phyloP scores from a whole-genome alignment of 2,113 vertebrate genomes.

The Hoplias malabaricus region DNA sequence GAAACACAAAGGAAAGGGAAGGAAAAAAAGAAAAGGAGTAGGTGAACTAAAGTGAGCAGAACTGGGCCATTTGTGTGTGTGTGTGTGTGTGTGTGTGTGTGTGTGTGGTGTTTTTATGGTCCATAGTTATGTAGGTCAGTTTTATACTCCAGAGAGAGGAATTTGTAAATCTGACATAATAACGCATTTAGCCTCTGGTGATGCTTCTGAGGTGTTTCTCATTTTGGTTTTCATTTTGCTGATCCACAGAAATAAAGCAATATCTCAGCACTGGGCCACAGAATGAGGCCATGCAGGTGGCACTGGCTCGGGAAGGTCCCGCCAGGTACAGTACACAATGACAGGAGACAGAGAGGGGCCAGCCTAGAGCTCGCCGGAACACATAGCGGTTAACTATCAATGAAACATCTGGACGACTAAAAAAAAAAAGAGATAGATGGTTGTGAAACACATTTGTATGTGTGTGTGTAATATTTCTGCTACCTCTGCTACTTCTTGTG shows the following conservation, averaged over 20 bases:
- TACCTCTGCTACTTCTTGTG: too few species aligned
- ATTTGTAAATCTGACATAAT: conserved; percentile 84
- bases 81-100: conserved; percentile 39
- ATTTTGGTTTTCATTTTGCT: conserved; percentile 63
- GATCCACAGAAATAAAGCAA: conserved; percentile 49
- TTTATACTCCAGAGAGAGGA: conserved; percentile 76
- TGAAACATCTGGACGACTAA: background rate
- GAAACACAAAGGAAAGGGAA: conserved; percentile 58
- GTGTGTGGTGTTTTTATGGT: conserved; percentile 80
- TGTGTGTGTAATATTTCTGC: too few species aligned
- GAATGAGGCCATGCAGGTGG: conserved; percentile 53
- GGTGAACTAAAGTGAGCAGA: conserved; percentile 62
- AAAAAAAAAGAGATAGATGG: background rate
- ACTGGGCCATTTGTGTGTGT: conserved; percentile 75
- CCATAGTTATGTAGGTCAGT: conserved; percentile 88
- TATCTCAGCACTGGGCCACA: conserved; percentile 46
- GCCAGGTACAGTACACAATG: background rate
- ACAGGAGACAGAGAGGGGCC: background rate
- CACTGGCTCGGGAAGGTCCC: conserved; percentile 24
- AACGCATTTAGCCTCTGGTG: conserved; percentile 76
- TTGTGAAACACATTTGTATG: too few species aligned
- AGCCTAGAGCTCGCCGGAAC: background rate
- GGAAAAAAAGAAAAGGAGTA: conserved; percentile 49
- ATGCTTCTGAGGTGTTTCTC: conserved; percentile 61
- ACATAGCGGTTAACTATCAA: background rate